A percentile compares a stretch with the other conserved stretches of the same genome.
These are phyloP conservation scores for Callorhinus ursinus DNA, from an alignment of 2,113 vertebrate genomes.

Conservation along the genomic window DNA sequence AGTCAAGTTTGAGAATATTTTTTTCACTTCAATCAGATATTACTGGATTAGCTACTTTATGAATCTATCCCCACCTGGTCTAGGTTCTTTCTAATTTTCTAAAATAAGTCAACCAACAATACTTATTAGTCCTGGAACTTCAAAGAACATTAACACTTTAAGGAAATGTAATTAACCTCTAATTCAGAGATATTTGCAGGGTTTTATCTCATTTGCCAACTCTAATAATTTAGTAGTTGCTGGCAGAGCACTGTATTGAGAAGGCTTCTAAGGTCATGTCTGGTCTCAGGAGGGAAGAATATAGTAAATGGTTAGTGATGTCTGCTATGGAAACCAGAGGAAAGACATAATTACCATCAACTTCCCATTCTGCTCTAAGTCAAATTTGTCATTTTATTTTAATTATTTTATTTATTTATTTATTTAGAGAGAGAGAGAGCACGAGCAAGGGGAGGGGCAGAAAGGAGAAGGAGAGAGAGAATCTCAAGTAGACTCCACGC, in stretches of 20 bases:
- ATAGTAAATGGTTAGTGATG: not conserved
- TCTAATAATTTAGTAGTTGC: not conserved
- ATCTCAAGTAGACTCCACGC: not conserved
- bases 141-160: constrained; percentile 30
- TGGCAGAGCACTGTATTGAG: not conserved
- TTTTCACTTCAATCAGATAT: constrained; percentile 2
- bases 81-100: constrained; percentile 36
- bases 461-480: not conserved
- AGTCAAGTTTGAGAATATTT: constrained; percentile 33
- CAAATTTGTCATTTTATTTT: not conserved
- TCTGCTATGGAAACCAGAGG: not conserved
- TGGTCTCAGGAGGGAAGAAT: not conserved
- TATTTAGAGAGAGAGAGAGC: not conserved
- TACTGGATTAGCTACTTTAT: not conserved
- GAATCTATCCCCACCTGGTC: not conserved
- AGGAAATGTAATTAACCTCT: constrained; percentile 33
- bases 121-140: not conserved
- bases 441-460: too few relatives aligned
- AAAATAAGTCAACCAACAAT: constrained; percentile 51
- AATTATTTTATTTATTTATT: not conserved
- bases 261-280: not conserved
- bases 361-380: not conserved
- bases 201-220: constrained; percentile 23
- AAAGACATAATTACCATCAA: not conserved
- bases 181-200: constrained; percentile 1